Evolutionary conservation across 1,140 invertebrate genomes (phyloP).

Genomic region (Sesamia nonagrioides): DNA sequence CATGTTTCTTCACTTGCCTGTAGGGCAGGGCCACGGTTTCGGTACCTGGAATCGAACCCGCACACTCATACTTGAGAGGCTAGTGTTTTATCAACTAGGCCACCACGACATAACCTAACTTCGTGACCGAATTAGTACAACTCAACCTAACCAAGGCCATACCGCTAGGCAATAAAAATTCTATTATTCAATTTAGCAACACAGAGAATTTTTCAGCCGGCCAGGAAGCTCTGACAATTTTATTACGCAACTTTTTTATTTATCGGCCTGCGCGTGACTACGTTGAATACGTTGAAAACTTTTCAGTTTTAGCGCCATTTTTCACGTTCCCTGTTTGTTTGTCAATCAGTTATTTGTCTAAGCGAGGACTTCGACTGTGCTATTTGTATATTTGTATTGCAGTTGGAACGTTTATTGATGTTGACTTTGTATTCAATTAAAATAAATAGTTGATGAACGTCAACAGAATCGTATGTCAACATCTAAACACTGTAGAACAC

Average conservation of each 20-base stretch:
- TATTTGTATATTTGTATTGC: conserved; percentile 1
- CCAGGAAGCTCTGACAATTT: conserved; percentile 18
- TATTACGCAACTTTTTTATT: conserved; percentile 17
- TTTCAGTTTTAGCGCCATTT: conserved; percentile 1
- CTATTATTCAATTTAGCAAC: conserved; percentile 15
- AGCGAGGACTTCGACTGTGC: background rate
- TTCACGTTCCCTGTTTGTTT: background rate
- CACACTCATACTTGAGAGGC: no score
- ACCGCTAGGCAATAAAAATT: conserved; percentile 5
- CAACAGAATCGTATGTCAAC: background rate
- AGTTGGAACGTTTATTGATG: background rate
- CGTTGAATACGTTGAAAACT: conserved; percentile 11
- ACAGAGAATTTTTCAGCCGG: conserved; percentile 12
- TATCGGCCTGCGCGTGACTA: background rate
- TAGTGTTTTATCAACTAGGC: no score
- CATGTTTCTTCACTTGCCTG: no score
- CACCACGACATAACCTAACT: no score
- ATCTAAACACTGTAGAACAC: no score
- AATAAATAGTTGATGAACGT: background rate
- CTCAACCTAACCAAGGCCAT: background rate
- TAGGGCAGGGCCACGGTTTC: no score
- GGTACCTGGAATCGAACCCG: no score
- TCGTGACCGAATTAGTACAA: background rate
- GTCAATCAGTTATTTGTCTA: conserved; percentile 23
- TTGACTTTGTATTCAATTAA: background rate